Percentiles rank a stretch among this genome's conserved stretches.
Conservation (phyloP, 2,113 vertebrate species). For the Oreochromis aureus region DNA sequence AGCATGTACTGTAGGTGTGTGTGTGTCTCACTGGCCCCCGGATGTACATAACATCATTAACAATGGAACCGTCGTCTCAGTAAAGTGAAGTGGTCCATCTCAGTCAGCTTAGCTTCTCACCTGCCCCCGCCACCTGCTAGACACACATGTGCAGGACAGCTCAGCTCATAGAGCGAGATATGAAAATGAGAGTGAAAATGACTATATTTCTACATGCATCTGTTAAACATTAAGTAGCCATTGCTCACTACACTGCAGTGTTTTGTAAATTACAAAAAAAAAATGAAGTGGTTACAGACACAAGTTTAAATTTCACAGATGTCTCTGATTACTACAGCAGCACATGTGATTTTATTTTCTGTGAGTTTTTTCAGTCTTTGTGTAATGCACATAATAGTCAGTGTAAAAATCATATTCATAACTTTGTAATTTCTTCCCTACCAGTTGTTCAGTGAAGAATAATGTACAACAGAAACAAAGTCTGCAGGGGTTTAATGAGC, state of each 20-base stretch:
- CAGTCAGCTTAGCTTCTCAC: slow-evolving; percentile 64
- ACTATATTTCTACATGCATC: not conserved
- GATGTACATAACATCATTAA: slow-evolving; percentile 58
- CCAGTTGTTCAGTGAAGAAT: not conserved
- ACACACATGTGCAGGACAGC: not conserved
- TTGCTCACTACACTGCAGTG: not conserved
- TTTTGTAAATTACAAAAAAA: not conserved
- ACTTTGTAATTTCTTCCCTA: not conserved
- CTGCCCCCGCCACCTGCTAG: not conserved
- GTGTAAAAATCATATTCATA: not conserved
- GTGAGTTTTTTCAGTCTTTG: not conserved
- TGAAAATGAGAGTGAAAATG: not conserved
- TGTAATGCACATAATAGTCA: not conserved
- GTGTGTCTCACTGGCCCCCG: not conserved
- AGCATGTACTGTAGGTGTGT: not conserved
- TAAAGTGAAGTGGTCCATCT: slow-evolving; percentile 58
- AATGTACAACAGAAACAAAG: not conserved
- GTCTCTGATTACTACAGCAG: not conserved
- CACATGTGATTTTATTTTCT: not conserved
- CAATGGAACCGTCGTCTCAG: slow-evolving; percentile 28
- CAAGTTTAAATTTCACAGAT: not conserved
- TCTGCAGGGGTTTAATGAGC: not conserved
- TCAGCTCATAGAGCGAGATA: not conserved
- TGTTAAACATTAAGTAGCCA: not conserved
- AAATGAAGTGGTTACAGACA: not conserved